Evolutionary conservation across 2,797 vertebrate genomes (phyloP), one percentile per base, ranked within the genome.

Genomic region (Brachyalestes nurse): DNA sequence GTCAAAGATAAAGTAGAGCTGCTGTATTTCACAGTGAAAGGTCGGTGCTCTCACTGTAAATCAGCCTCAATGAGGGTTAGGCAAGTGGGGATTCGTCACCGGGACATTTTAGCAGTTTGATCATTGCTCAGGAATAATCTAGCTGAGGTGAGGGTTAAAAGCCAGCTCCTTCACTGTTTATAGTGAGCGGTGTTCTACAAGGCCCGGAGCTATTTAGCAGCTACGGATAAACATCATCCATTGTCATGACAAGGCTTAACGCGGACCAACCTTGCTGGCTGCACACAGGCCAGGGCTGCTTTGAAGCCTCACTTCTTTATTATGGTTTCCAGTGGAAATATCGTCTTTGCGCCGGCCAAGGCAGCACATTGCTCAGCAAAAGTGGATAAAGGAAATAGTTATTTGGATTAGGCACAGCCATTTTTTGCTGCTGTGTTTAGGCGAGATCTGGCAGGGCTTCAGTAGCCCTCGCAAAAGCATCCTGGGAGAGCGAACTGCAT

Each of bases 111-210:
- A 77, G 73, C 45, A 55, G 81, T 72, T 76, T 83, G 80, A 83
- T 86, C 79, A 83, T 71, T 74, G 61, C 55, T 83, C 60, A 73
- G 69, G 80, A 84, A 82, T 82, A 87, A 86, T 87, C 78, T 78
- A 64, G 65, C 74, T 64, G 78, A 81, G 85, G 84, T 75, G 84
- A 69, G 85, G 87, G 84, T 87, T 88, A 89, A 89, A 89, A 88
- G 86, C 86, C 82, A 84, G 75, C 80, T 79, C 77, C 60, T 65
- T 82, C 85, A 84, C 40, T 87, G 87, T 89, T 88, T 88, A 88
- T 75, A 77, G 72, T 77, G 79, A 75, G 76, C 61, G 34, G 82
- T 78, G 82, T 77, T 81, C 80, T 85, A 83, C 80, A 83, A 75
- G 80, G 72, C 34, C 19, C 16, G 65, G 77, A 87, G 85, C 78